Evolutionary conservation across 2,797 vertebrate genomes (phyloP).

Genomic region (Cichlasoma orientale): DNA sequence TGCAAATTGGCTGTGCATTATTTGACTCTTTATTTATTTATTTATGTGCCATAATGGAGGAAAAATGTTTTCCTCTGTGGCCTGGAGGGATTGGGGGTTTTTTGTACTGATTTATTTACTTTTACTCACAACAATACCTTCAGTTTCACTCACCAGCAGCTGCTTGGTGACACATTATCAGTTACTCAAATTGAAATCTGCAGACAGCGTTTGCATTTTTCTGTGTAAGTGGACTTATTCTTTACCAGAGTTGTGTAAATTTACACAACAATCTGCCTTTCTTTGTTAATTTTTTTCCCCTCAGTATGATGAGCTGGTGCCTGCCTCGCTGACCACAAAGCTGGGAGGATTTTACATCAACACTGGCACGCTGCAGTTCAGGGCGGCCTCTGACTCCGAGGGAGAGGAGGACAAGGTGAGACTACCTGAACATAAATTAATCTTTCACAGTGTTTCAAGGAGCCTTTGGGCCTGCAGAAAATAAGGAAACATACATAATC

Average conservation of each 20-base stretch:
- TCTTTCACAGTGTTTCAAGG: not conserved
- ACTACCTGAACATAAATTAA: not conserved
- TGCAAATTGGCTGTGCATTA: conserved; percentile 9
- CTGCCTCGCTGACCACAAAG: conserved; percentile 96
- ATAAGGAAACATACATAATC: too few relatives aligned
- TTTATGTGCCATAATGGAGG: conserved; percentile 21
- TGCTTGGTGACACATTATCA: conserved; percentile 30
- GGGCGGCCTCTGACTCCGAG: conserved; percentile 93
- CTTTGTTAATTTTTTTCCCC: conserved; percentile 30
- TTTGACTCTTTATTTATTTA: conserved; percentile 18
- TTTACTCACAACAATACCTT: conserved; percentile 13
- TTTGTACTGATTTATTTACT: conserved; percentile 47
- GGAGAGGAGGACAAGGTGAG: conserved; percentile 87
- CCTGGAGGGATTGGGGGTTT: conserved; percentile 11
- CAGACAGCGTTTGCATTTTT: not conserved
- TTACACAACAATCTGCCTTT: conserved; percentile 21
- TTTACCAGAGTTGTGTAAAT: conserved; percentile 34
- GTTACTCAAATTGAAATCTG: conserved; percentile 17
- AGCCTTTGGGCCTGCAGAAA: not conserved
- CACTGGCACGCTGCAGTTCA: conserved; percentile 96
- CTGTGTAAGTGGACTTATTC: conserved; percentile 21
- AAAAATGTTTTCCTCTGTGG: conserved; percentile 36
- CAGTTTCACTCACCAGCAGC: conserved; percentile 30
- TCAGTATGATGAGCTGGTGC: conserved; percentile 97
- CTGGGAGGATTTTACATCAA: conserved; percentile 99